Conservation (phyloP, 2,797 vertebrate genomes). For the Urosaurus nigricauda region DNA sequence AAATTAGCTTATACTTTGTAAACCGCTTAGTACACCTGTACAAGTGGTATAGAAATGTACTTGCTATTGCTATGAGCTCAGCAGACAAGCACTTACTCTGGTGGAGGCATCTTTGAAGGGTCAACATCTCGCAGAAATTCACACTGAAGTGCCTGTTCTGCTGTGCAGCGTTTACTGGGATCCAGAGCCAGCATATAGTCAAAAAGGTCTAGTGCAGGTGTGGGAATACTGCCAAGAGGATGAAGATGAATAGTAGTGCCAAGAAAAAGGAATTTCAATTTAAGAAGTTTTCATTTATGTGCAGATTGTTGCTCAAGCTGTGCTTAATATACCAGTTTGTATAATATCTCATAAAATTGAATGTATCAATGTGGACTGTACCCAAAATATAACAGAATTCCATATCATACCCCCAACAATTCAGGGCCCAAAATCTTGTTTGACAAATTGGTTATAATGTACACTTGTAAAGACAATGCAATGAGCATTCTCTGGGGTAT, state of each 20-base stretch:
- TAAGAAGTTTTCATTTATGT: accelerated
- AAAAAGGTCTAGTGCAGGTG: constrained; percentile 92
- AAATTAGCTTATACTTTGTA: background rate
- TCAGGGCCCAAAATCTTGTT: background rate
- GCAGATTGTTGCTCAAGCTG: background rate
- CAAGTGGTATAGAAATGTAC: too few relatives aligned
- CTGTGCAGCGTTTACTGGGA: constrained; percentile 95
- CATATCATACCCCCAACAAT: background rate
- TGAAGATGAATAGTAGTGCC: background rate
- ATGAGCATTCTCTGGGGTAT: background rate
- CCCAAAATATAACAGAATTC: background rate
- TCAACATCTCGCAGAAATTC: constrained; percentile 97
- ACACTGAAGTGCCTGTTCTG: constrained; percentile 93
- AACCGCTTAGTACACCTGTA: too few relatives aligned
- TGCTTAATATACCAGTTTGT: background rate
- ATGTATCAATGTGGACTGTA: background rate
- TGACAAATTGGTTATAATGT: background rate
- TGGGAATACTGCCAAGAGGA: constrained; percentile 86
- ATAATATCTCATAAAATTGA: background rate
- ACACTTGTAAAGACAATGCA: background rate
- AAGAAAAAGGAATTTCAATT: background rate
- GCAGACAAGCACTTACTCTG: constrained; percentile 86
- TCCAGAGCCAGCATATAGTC: constrained; percentile 98
- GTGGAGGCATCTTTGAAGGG: constrained; percentile 98
- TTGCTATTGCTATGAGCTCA: background rate